Base-by-base conservation (phyloP, 2,113 vertebrate genomes). In the Perognathus longimembris region DNA sequence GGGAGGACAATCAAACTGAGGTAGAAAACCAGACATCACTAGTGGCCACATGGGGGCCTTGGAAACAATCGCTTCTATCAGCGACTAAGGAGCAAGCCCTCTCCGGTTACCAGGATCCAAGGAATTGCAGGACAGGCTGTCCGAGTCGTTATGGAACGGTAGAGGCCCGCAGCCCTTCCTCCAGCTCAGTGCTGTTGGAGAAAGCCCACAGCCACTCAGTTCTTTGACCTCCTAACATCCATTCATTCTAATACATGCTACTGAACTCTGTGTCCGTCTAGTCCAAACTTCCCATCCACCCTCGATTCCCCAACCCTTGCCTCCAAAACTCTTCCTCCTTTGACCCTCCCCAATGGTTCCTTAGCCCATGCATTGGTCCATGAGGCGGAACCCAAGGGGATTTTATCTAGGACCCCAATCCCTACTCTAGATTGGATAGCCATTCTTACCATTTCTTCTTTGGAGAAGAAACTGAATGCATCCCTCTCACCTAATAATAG, bases 401-500 rank as follows among this genome's bases (percentile, higher is more conserved):
- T 71, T 45, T 45, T 45, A 45, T 45, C 45, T 45, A 45, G 12
- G 45, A 45, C 45, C 45, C 30, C 75, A 73, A 75, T 38, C 38
- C 4, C 26, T 69, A 26, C 76, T 88, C 24, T 63, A 38, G 4
- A 26, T 6, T 84, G n/a, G 45, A 15, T 22, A 89, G 6, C 57
- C 28, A 77, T 67, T 89, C 57, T 80, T 81, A 64, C 54, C 32
- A 88, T n/a, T n/a, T n/a, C n/a, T n/a, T n/a, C n/a, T n/a, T 92
- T 28, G 26, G 20, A 77, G 36, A 75, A 74, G 38, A 90, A 71
- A 77, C 20, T 59, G 26, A 87, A 36, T 57, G 64, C 66, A 10
- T 75, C 15, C 57, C 38, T 63, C 36, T 28, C 57, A 88, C 14
- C 10, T 30, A 26, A 66, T 30, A 26, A 66, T 17, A 66, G 8